These are phyloP conservation scores for Mus musculus DNA, from an alignment of 2,113 vertebrate genomes.

Conservation along the genomic window GRCm39 chr5:148384001-148384500, in stretches of 20 bases:
- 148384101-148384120: neutral
- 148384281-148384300: neutral
- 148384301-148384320: neutral
- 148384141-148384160: neutral
- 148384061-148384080: neutral
- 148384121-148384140: neutral
- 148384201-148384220: neutral
- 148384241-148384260: fast-evolving
- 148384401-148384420: neutral
- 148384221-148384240: neutral
- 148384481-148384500: no score
- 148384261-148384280: neutral
- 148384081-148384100: neutral
- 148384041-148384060: neutral
- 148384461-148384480: no score
- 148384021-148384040: neutral
- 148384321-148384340: neutral
- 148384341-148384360: fast-evolving
- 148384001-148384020: neutral
- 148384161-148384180: neutral
- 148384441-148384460: neutral
- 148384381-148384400: neutral
- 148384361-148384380: no score
- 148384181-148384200: neutral
- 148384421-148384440: neutral